Percentiles rank a stretch among this genome's conserved stretches.
Evolutionary conservation across 2,888 invertebrate species (phyloP).

Genomic region (Zelleria hepariella): DNA sequence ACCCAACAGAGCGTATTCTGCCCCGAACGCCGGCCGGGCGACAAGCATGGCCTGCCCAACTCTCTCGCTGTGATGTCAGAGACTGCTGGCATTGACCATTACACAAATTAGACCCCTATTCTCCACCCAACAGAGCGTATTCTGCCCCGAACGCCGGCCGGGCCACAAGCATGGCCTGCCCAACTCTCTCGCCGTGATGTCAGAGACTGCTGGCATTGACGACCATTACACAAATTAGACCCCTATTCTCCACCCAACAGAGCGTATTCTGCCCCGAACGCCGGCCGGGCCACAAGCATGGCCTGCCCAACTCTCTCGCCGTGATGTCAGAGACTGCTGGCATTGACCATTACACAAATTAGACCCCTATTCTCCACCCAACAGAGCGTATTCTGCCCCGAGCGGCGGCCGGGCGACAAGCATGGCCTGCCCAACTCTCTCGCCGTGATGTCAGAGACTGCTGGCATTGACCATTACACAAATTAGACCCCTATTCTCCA

Average conservation of each 20-base stretch:
- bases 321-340: no score
- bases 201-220: no score
- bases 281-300: conserved; percentile 85
- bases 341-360: no score
- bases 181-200: conserved; percentile 74
- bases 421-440: conserved; percentile 82
- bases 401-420: conserved; percentile 86
- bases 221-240: no score
- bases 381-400: conserved; percentile 85
- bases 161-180: conserved; percentile 88
- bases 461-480: no score
- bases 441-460: no score
- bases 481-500: no score
- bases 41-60: conserved; percentile 83
- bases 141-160: conserved; percentile 85
- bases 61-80: no score
- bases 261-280: conserved; percentile 88
- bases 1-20: conserved; percentile 79
- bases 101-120: no score
- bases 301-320: conserved; percentile 79
- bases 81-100: no score
- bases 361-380: no score
- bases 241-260: conserved; percentile 52
- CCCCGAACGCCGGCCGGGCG: conserved; percentile 84
- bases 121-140: conserved; percentile 75